Base-by-base conservation (phyloP, 1,140 invertebrate genomes). In the Steinernema feltiae region DNA sequence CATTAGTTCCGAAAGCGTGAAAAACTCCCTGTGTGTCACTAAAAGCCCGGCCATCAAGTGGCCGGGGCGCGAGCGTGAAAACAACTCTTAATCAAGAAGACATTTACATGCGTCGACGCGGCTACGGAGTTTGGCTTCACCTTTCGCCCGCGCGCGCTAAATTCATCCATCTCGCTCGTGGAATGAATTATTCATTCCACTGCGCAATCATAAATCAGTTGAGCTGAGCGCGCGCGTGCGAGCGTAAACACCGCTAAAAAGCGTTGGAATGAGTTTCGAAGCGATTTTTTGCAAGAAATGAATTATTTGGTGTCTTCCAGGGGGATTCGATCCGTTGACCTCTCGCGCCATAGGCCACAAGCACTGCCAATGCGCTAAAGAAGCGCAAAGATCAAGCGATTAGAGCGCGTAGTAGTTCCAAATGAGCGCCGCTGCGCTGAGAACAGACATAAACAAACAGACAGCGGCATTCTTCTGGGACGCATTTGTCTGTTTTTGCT, bases 191-290 rank as follows among this genome's bases (percentile, higher is more conserved):
- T 63, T 63, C 53, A 63, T 63, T 27, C 53, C 53, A 63, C 53
- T 63, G 53, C 53, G 53, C 53, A 63, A 63, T 63, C 53, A 63
- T 63, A 15, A 63, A 63, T 63, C 53, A 63, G 53, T 63, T 63
- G 53, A 63, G 24, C 53, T 27, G 53, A 63, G 35, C 53, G 24
- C n/a, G n/a, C n/a, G n/a, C n/a, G n/a, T n/a, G n/a, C n/a, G n/a
- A n/a, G n/a, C 53, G 53, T 63, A 63, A 63, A 63, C 53, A 63
- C 53, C 41, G 41, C 41, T 7, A 7, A 7, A 12, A 46, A 46
- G 41, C 41, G 41, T n/a, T n/a, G 18, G 35, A 41, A 41, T 41
- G 35, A 41, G 18, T 7, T 18, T 18, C 7, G 18, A 41, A 63
- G 53, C 53, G 53, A 63, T 21, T 15, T 63, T 63, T 27, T 15